A percentile compares a stretch with the other conserved stretches of the same genome.
Evolutionary conservation across 1,140 invertebrate species (phyloP).

Genomic region (Portunus trituberculatus): DNA sequence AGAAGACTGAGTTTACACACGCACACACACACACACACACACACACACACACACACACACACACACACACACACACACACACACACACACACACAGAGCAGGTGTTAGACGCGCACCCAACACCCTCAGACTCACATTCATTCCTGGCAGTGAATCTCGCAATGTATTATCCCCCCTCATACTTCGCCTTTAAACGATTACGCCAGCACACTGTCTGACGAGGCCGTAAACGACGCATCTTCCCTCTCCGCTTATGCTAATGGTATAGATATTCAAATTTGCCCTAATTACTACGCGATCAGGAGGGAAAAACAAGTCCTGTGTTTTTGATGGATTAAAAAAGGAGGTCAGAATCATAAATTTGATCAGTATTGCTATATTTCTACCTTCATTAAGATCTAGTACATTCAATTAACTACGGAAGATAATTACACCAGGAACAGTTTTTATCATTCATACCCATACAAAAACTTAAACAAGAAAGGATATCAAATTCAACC

Average conservation of each 20-base stretch:
- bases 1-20: background rate
- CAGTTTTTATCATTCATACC: too few relatives aligned
- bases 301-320: background rate
- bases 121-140: background rate
- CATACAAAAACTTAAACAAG: background rate
- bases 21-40: background rate
- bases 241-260: constrained; percentile 10
- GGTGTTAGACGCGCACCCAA: background rate
- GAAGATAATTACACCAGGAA: too few relatives aligned
- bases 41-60: constrained; percentile 30
- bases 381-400: background rate
- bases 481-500: background rate
- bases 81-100: constrained; percentile 25
- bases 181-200: background rate
- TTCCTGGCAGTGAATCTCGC: too few relatives aligned
- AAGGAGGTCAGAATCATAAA: background rate
- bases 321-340: constrained; percentile 1
- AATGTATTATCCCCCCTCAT: background rate
- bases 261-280: constrained; percentile 15
- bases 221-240: constrained; percentile 5
- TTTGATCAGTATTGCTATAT: background rate
- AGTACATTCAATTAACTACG: background rate
- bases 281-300: background rate
- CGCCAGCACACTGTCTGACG: background rate
- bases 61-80: constrained; percentile 53